Conservation (phyloP, 2,888 invertebrate species). For the Hoplodrina ambigua region DNA sequence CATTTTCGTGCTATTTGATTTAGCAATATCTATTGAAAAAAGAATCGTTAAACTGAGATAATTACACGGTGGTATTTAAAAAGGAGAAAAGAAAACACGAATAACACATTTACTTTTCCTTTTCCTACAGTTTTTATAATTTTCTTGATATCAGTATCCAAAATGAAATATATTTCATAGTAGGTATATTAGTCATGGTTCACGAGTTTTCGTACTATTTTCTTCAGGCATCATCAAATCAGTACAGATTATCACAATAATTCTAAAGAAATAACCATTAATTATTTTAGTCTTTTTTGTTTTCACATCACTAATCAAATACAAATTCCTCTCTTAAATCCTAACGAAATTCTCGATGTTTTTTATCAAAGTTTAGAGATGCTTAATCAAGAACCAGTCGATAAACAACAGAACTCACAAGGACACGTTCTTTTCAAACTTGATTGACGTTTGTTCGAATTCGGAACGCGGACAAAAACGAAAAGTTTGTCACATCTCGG, state of each 20-base stretch:
- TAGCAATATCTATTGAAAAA: not conserved
- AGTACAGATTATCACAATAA: not conserved
- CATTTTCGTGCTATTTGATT: not conserved
- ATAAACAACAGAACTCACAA: constrained; percentile 61
- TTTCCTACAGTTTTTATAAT: not conserved
- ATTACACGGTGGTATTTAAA: not conserved
- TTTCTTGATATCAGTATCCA: not conserved
- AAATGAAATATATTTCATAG: not conserved
- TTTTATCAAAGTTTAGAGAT: constrained; percentile 42
- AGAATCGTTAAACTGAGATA: not conserved
- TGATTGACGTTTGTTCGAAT: constrained; percentile 77
- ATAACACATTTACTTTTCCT: not conserved
- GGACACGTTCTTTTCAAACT: constrained; percentile 69
- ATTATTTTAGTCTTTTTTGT: not conserved
- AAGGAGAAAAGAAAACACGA: not conserved
- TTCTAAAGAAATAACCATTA: not conserved
- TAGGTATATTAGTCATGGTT: not conserved
- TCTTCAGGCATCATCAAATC: not conserved
- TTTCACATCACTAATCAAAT: constrained; percentile 13
- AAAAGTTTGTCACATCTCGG: constrained; percentile 72
- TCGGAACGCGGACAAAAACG: constrained; percentile 68
- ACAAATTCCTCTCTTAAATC: constrained; percentile 44
- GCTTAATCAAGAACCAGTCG: constrained; percentile 59
- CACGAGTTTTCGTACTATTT: not conserved
- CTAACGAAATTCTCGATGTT: constrained; percentile 51